These are phyloP conservation scores for Crossoptilon crossoptilon DNA, from an alignment of 2,797 vertebrate genomes.

Conservation along the genomic window DNA sequence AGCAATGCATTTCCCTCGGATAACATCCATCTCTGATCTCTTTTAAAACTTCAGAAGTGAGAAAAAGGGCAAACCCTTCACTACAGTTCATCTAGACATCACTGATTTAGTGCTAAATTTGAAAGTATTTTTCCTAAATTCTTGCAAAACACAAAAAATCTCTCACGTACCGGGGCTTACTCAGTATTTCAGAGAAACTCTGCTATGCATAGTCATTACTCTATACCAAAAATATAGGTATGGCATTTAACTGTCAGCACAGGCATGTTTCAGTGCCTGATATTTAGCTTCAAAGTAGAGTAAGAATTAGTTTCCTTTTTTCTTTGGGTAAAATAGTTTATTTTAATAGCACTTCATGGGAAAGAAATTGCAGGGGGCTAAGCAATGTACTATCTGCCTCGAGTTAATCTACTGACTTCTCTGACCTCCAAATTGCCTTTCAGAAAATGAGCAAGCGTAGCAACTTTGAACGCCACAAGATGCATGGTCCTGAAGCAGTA, in stretches of 20 bases:
- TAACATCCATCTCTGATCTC: background rate
- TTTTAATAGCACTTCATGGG: background rate
- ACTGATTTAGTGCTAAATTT: background rate
- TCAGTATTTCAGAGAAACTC: background rate
- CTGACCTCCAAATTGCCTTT: constrained; percentile 47
- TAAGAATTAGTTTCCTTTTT: background rate
- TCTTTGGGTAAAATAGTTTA: background rate
- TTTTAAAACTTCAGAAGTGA: background rate
- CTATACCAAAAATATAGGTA: background rate
- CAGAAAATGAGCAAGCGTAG: constrained; percentile 80
- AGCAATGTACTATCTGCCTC: background rate
- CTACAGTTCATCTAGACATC: background rate
- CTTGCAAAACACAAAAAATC: constrained; percentile 12
- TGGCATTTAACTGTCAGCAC: background rate
- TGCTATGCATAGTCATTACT: background rate
- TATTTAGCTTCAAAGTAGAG: constrained; percentile 19
- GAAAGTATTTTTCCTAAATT: background rate
- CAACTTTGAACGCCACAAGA: background rate
- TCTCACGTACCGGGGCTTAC: background rate
- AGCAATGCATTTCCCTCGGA: background rate
- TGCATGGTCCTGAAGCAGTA: constrained; percentile 79
- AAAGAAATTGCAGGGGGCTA: background rate
- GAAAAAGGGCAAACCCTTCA: background rate
- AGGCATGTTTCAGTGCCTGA: background rate
- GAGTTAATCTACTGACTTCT: background rate